Conservation (phyloP, 2,797 vertebrate genomes). For the Rhinichthys osculus region DNA sequence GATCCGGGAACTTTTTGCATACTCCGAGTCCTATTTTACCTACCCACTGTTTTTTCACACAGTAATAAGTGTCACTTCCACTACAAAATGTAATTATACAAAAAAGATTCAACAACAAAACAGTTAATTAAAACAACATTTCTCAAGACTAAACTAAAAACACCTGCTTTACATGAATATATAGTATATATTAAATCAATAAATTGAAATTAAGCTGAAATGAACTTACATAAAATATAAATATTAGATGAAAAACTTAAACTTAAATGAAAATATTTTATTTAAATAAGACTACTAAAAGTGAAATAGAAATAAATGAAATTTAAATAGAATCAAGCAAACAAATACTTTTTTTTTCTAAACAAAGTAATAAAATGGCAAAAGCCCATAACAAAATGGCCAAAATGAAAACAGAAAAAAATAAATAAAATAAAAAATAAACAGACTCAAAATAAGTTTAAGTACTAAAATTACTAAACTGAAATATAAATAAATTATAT, state of each 20-base stretch:
- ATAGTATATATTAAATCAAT: no score
- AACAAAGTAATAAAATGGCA: background rate
- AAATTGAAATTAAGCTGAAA: no score
- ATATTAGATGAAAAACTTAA: background rate
- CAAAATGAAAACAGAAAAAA: background rate
- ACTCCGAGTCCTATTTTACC: no score
- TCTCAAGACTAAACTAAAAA: background rate
- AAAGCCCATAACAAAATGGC: background rate
- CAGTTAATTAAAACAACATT: background rate
- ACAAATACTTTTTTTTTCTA: background rate
- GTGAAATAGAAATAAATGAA: background rate
- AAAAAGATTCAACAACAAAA: background rate
- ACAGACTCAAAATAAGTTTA: background rate
- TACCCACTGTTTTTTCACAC: no score
- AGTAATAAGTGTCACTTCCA: background rate
- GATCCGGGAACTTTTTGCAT: no score
- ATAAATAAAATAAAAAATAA: no score
- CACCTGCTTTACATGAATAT: no score
- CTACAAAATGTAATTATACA: background rate
- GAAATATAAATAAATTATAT: no score
- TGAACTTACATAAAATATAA: background rate
- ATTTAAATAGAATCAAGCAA: background rate
- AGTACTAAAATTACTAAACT: no score
- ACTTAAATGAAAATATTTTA: background rate
- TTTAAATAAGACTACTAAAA: background rate